Conservation (phyloP, 2,113 vertebrate species). For the Ifrita kowaldi region DNA sequence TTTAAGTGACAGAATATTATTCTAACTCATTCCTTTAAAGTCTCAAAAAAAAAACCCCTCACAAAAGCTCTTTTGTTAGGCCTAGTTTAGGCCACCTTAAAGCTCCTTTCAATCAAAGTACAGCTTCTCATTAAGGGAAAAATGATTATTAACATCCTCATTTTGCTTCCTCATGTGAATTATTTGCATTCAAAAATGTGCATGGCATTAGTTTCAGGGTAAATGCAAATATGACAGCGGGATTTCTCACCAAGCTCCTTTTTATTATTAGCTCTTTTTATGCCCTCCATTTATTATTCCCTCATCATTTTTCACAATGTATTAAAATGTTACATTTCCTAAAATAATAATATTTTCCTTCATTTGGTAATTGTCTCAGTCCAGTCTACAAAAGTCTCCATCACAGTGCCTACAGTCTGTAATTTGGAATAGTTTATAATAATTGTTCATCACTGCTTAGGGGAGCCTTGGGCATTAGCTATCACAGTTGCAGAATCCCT, state of each 20-base stretch:
- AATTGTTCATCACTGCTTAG: conserved; percentile 51
- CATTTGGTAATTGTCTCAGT: conserved; percentile 73
- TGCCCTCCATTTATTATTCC: conserved; percentile 77
- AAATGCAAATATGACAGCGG: conserved; percentile 83
- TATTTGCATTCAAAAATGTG: conserved; percentile 82
- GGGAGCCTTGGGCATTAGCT: conserved; percentile 64
- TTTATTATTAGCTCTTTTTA: conserved; percentile 81
- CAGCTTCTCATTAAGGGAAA: conserved; percentile 78
- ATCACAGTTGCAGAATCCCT: conserved; percentile 45
- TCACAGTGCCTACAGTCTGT: conserved; percentile 33
- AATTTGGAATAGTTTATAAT: conserved; percentile 70
- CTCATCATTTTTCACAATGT: conserved; percentile 78
- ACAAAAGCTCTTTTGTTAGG: conserved; percentile 67
- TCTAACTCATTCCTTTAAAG: conserved; percentile 60
- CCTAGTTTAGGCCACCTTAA: conserved; percentile 72
- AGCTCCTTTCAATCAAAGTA: conserved; percentile 75
- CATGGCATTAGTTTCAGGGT: conserved; percentile 79
- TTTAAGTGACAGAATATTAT: conserved; percentile 64
- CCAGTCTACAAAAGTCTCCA: conserved; percentile 57
- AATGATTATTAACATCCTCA: conserved; percentile 80
- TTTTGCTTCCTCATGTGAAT: conserved; percentile 81
- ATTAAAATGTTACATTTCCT: conserved; percentile 79
- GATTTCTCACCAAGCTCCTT: conserved; percentile 77
- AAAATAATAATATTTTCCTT: conserved; percentile 82
- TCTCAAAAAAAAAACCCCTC: not conserved